Evolutionary conservation across 1,140 invertebrate species (phyloP), one percentile per base, ranked within the genome.

Genomic region (Drosophila virilis): DNA sequence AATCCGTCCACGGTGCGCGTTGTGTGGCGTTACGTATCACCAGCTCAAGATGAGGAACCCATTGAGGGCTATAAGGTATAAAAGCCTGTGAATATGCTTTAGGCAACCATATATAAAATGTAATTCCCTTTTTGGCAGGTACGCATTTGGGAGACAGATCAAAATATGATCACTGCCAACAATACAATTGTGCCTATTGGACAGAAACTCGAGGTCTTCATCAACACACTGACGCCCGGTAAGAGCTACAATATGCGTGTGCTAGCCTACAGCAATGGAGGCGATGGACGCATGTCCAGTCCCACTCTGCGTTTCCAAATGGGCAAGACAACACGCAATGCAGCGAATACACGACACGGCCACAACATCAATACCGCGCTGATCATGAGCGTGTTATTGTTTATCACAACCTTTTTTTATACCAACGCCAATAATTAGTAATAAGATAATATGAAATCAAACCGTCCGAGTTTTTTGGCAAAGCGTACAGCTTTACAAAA

Each of bases 261-360:
- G 0, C 93, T 99, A 8, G 98, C 97, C 0, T 99, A 95, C 93
- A 98, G 97, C 28, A 96, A 96, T 76, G 98, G 98, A 32, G 98
- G 98, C 0, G 98, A 99, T 91, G 98, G 98, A 0, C 95, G 98
- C 58, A 98, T 98, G 97, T 98, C 98, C 50, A 98, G 97, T 71
- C 98, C 98, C 0, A 95, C 96, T 2, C 94, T 96, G 74, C 95
- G 95, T 75, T 98, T 98, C 93, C 96, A 96, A 93, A 97, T 97
- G 96, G 96, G 96, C 91, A 94, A 94, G 59, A 91, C 90, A 2
- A 91, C 90, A 35, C 83, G 90, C 7, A 91, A 91, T 62, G 74
- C 84, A 6, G 90, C 83, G 2, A 82, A 72, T 43, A 71, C 74
- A 1, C 83, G 78, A n/a, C 73, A 91, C 17, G 67, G 57, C 28